Evolutionary conservation across 1,140 invertebrate genomes (phyloP), one percentile per base, ranked within the genome.

Genomic region (Pseudoatta argentina): DNA sequence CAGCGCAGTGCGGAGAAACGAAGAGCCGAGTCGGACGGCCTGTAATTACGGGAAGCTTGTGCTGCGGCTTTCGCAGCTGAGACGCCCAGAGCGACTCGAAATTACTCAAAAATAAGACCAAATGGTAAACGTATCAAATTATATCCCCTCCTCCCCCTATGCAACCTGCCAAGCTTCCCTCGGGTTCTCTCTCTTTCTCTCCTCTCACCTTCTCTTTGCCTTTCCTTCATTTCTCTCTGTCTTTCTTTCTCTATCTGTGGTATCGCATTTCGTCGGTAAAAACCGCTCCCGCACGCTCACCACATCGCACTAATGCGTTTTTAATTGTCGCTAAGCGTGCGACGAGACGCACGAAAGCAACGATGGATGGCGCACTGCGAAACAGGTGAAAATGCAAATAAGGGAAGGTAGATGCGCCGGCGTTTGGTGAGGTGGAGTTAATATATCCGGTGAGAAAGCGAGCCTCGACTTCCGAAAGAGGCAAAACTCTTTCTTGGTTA

Each of bases 81-180:
- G 90, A 86, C 91, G 93, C 93, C 93, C 88, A 87, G 90, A 93
- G 94, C 93, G 91, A 94, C 92, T 93, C 91, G 92, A 93, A 94
- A 95, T 95, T 94, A 94, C 92, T 93, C 91, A 92, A 94, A 94
- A 94, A 94, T 93, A 94, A 94, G 93, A 94, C 92, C 93, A 94
- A 94, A 94, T 92, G 91, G 92, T 92, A 89, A 92, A 92, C 89
- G 92, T 93, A 94, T 94, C 92, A 94, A 94, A 94, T 94, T 94
- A 94, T 94, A 93, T 87, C 89, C 89, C 51, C 51, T 21, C 64
- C 59, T 30, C n/a, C 27, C 39, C 10, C 24, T 30, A 18, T 30
- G 57, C 69, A n/a, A 18, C 48, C 24, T 51, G 59, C 34, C 48
- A n/a, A 69, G 51, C 53, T 66, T 44, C 48, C 18, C 44, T 30